Percentiles rank a stretch among this genome's conserved stretches.
Evolutionary conservation across 1,140 invertebrate species (phyloP).

Genomic region (Cotesia vestalis): DNA sequence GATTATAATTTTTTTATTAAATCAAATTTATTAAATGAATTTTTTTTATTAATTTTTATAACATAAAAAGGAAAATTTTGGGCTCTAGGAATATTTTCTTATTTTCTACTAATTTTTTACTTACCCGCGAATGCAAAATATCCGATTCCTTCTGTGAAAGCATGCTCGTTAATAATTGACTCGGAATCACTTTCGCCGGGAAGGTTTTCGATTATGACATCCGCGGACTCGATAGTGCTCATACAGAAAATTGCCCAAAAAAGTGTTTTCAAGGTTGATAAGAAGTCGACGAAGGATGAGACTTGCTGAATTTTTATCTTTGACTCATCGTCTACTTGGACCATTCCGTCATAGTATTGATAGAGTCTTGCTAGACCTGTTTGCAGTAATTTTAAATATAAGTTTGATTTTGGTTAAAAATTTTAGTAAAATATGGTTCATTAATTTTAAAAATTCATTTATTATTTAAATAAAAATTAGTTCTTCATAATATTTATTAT

Average conservation of each 20-base stretch:
- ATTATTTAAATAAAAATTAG: too few relatives aligned
- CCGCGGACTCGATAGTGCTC: conserved; percentile 72
- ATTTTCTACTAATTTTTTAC: too few relatives aligned
- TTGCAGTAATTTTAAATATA: conserved; percentile 12
- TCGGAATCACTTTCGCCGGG: conserved; percentile 61
- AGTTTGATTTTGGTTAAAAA: too few relatives aligned
- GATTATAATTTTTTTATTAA: not conserved
- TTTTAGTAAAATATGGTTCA: too few relatives aligned
- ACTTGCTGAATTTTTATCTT: conserved; percentile 59
- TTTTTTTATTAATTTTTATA: too few relatives aligned
- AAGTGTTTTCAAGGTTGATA: conserved; percentile 73
- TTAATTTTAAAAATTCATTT: too few relatives aligned
- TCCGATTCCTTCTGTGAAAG: conserved; percentile 71
- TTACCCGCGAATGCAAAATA: conserved; percentile 71
- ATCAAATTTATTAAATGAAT: not conserved
- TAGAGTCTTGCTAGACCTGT: conserved; percentile 63
- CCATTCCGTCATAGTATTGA: conserved; percentile 72
- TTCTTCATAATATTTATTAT: too few relatives aligned
- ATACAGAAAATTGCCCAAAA: conserved; percentile 83
- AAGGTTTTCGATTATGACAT: conserved; percentile 71
- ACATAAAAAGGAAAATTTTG: too few relatives aligned
- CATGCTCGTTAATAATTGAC: conserved; percentile 67
- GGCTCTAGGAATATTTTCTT: not conserved
- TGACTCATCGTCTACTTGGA: conserved; percentile 65
- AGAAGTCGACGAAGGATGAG: conserved; percentile 68